These are phyloP conservation scores for Siniperca scherzeri DNA, from an alignment of 2,797 vertebrate genomes.

Conservation along the genomic window DNA sequence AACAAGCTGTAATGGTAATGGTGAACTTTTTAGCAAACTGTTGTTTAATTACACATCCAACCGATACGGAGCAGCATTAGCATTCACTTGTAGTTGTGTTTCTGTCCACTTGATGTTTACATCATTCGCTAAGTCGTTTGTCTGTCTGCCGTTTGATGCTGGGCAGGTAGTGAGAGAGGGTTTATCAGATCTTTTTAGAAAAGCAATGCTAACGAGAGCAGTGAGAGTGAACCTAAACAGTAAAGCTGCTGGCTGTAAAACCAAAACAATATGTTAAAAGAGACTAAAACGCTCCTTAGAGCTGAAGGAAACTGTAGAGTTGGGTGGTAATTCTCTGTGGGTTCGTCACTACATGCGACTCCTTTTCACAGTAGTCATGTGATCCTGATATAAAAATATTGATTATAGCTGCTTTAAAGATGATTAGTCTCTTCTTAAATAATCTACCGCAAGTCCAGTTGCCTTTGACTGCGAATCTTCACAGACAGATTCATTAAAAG, in stretches of 20 bases:
- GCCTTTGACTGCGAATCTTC: constrained; percentile 10
- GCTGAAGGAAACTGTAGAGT: neutral
- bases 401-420: constrained; percentile 9
- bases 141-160: neutral
- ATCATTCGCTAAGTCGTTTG: neutral
- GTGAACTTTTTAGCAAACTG: neutral
- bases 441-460: neutral
- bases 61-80: neutral
- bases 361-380: neutral
- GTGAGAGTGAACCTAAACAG: neutral
- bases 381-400: neutral
- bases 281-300: neutral
- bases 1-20: neutral
- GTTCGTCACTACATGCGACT: neutral
- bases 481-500: neutral
- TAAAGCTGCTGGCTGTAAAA: neutral
- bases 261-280: neutral
- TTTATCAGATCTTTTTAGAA: neutral
- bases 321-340: neutral
- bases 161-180: neutral
- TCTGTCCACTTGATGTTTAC: neutral
- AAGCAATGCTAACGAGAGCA: neutral
- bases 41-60: neutral
- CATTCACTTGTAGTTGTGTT: neutral
- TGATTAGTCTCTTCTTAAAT: neutral